Evolutionary conservation across 2,113 vertebrate genomes (phyloP), one percentile per base, ranked within the genome.

Genomic region (Cettia cetti): DNA sequence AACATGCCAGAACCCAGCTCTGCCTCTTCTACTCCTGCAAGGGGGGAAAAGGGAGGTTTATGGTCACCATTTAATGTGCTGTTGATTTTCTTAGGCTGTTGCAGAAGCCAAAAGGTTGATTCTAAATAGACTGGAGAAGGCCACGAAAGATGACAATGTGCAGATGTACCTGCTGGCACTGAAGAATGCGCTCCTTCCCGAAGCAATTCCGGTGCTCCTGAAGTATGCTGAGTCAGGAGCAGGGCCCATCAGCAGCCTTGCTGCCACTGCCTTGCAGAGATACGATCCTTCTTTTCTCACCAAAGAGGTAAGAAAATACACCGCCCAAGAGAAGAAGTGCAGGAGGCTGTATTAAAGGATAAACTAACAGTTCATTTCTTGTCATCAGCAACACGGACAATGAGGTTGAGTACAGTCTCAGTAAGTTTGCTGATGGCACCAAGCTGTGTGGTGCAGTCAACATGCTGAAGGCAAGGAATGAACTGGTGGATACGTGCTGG

Each of bases 121-220:
- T 90, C 91, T 99, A 42, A 97, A 96, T 13, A 99, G 99, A 49
- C 97, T 98, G 30, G 98, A 98, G 74, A 98, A 97, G 86, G 96
- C 99, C 28, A 80, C 91, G 33, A 98, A 97, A 22, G 99, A 98
- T 59, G 98, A 98, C 7, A 98, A 99, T 21, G 97, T 98, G 47
- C 98, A 96, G 96, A 99, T 99, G 98, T 99, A 99, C 95, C 97
- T 99, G 69, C 97, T 99, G 95, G 98, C 99, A 28, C 92, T 99
- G 91, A 99, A 99, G 97, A 99, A 99, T 0, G 99, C 99, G 1
- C 94, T 99, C 65, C 98, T 99, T 45, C 99, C 98, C 0, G 99
- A 99, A 92, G 99, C 98, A 68, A 98, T 99, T 95, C 99, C 99
- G 2, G 75, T 99, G 56, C 98, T 99, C 37, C 95, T 99, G 28